Percentiles rank a stretch among this genome's conserved stretches.
Evolutionary conservation across 2,888 invertebrate genomes (phyloP).

Genomic region (Diarsia rubi): DNA sequence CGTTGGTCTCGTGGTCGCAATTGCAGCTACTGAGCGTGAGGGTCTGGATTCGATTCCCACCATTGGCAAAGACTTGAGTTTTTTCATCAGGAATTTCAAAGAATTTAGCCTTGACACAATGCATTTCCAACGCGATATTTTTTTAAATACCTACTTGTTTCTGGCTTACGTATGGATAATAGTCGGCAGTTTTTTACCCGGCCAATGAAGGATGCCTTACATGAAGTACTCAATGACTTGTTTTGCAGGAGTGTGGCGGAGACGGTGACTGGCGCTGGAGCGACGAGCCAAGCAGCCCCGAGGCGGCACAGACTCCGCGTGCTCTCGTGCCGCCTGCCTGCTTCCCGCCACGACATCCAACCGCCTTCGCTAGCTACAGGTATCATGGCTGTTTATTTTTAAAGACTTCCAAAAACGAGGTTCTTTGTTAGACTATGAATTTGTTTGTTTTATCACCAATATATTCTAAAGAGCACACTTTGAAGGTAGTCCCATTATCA

Average conservation of each 20-base stretch:
- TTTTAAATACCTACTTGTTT: background rate
- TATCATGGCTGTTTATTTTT: slow-evolving; percentile 45
- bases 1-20: too few relatives aligned
- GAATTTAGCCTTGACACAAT: too few relatives aligned
- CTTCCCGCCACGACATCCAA: slow-evolving; percentile 84
- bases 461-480: too few relatives aligned
- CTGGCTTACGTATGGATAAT: background rate
- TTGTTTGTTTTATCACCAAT: too few relatives aligned
- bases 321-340: slow-evolving; percentile 83
- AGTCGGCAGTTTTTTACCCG: background rate
- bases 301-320: slow-evolving; percentile 84
- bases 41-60: too few relatives aligned
- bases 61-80: too few relatives aligned
- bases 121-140: too few relatives aligned
- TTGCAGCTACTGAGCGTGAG: too few relatives aligned
- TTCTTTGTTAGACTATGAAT: too few relatives aligned
- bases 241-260: slow-evolving; percentile 69
- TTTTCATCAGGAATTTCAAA: too few relatives aligned
- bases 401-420: too few relatives aligned
- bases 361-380: slow-evolving; percentile 84
- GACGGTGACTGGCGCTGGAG: slow-evolving; percentile 80
- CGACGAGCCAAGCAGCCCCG: slow-evolving; percentile 84
- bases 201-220: background rate
- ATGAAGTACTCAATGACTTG: background rate
- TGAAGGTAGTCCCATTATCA: too few relatives aligned